phyloP scores from a whole-genome alignment of 2,797 vertebrate species.

The Leucoraja ocellata region DNA sequence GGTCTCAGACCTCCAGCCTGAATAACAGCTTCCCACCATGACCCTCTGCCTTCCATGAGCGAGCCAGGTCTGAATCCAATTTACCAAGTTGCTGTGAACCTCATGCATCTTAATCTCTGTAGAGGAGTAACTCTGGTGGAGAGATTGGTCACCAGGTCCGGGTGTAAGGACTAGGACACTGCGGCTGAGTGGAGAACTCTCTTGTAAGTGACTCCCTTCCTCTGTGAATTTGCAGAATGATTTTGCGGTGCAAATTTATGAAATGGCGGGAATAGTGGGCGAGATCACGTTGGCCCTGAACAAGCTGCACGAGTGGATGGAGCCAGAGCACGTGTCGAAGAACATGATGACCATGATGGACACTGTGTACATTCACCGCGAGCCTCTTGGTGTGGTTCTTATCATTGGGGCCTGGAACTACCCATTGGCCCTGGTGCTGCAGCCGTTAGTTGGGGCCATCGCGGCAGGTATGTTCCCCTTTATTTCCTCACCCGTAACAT shows the following conservation, averaged over 20 bases:
- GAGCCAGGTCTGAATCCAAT: too few relatives aligned
- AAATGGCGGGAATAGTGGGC: slow-evolving; percentile 57
- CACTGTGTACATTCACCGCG: slow-evolving; percentile 60
- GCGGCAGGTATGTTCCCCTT: slow-evolving; percentile 66
- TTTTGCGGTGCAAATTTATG: slow-evolving; percentile 57
- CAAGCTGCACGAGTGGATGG: slow-evolving; percentile 67
- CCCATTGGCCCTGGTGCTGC: slow-evolving; percentile 66
- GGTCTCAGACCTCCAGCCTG: too few relatives aligned
- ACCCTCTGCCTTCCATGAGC: too few relatives aligned
- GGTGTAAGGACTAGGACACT: neutral
- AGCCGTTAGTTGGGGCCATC: slow-evolving; percentile 76
- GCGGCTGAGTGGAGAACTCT: neutral
- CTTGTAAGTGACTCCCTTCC: slow-evolving; percentile 40
- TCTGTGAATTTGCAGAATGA: slow-evolving; percentile 53
- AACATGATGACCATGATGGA: slow-evolving; percentile 65
- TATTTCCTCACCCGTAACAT: slow-evolving; percentile 28
- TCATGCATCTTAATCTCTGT: too few relatives aligned
- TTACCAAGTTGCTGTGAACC: too few relatives aligned
- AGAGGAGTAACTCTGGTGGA: too few relatives aligned
- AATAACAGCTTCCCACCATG: too few relatives aligned
- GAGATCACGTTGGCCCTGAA: slow-evolving; percentile 62
- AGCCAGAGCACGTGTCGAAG: slow-evolving; percentile 62
- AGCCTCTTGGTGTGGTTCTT: slow-evolving; percentile 78
- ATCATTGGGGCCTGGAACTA: slow-evolving; percentile 83
- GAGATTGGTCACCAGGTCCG: neutral